A percentile compares a stretch with the other conserved stretches of the same genome.
phyloP scores from a whole-genome alignment of 2,113 vertebrate species.

The Lucifuga dentata region DNA sequence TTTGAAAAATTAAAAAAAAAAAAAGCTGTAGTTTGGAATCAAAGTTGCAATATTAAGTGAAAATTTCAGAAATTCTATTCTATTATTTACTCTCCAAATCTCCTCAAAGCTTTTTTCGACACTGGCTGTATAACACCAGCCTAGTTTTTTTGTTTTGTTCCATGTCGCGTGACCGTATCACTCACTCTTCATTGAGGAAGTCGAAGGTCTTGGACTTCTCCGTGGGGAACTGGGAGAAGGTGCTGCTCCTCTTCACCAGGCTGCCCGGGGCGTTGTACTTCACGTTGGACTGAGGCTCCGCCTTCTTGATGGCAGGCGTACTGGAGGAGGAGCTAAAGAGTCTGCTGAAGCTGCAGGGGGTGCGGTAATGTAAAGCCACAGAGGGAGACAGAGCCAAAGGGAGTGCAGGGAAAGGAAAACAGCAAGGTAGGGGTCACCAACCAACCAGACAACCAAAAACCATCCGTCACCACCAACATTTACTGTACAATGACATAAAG shows the following conservation, averaged over 20 bases:
- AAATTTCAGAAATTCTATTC: no score
- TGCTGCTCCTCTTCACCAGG: constrained; percentile 83
- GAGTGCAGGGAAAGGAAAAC: constrained; percentile 52
- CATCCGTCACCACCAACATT: constrained; percentile 45
- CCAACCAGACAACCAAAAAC: constrained; percentile 37
- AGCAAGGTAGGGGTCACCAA: constrained; percentile 64
- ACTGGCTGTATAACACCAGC: no score
- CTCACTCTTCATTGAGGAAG: constrained; percentile 98
- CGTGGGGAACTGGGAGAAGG: constrained; percentile 95
- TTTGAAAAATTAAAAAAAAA: no score
- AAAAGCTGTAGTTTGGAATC: no score
- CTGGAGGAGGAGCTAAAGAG: constrained; percentile 94
- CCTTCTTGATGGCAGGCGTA: constrained; percentile 86
- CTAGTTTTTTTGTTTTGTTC: no score
- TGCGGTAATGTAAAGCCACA: constrained; percentile 52
- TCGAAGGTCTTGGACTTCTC: constrained; percentile 92
- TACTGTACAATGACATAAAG: constrained; percentile 43
- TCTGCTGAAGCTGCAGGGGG: constrained; percentile 91
- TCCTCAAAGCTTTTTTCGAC: no score
- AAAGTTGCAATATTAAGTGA: no score
- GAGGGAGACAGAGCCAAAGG: constrained; percentile 40
- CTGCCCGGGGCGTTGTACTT: constrained; percentile 90
- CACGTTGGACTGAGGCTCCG: constrained; percentile 89
- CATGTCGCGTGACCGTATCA: constrained; percentile 25
- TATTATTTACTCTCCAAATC: no score